phyloP scores from a whole-genome alignment of 2,797 vertebrate species.

The Leptatherina wallacei region DNA sequence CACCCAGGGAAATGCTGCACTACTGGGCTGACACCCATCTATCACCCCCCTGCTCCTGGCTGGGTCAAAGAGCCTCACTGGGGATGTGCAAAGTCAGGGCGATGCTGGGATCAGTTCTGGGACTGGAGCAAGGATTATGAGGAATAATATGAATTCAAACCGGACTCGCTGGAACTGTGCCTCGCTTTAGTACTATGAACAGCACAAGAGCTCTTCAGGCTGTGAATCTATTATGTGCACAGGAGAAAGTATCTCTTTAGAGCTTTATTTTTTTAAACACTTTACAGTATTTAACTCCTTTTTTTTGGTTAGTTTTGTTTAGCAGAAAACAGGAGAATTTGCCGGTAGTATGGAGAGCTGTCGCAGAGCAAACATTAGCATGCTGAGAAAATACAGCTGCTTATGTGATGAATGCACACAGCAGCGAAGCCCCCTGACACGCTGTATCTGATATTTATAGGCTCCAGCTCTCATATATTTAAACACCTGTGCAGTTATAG shows the following conservation, averaged over 20 bases:
- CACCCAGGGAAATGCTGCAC: conserved; percentile 82
- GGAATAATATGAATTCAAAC: neutral
- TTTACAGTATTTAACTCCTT: conserved; percentile 21
- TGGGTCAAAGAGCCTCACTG: conserved; percentile 77
- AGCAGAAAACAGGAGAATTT: conserved; percentile 19
- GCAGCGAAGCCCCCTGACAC: neutral
- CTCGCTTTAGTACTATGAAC: conserved; percentile 59
- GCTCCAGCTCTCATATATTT: conserved; percentile 32
- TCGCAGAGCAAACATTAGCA: conserved; percentile 34
- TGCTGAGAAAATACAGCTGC: conserved; percentile 31
- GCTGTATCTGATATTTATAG: neutral
- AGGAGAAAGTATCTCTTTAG: conserved; percentile 53
- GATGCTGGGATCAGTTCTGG: conserved; percentile 70
- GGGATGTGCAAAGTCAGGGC: conserved; percentile 84
- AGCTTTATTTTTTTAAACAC: conserved; percentile 64
- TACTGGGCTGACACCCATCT: conserved; percentile 80
- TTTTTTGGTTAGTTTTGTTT: conserved; percentile 19
- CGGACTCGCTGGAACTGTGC: conserved; percentile 35
- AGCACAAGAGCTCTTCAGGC: conserved; percentile 63
- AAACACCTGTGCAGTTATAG: conserved; percentile 8
- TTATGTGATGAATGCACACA: conserved; percentile 26
- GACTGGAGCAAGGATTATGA: conserved; percentile 62
- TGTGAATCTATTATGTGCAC: conserved; percentile 54
- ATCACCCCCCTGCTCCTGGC: conserved; percentile 81
- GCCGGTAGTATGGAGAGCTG: conserved; percentile 6